phyloP scores from a whole-genome alignment of 2,888 invertebrate species.

The Alsophila aescularia region DNA sequence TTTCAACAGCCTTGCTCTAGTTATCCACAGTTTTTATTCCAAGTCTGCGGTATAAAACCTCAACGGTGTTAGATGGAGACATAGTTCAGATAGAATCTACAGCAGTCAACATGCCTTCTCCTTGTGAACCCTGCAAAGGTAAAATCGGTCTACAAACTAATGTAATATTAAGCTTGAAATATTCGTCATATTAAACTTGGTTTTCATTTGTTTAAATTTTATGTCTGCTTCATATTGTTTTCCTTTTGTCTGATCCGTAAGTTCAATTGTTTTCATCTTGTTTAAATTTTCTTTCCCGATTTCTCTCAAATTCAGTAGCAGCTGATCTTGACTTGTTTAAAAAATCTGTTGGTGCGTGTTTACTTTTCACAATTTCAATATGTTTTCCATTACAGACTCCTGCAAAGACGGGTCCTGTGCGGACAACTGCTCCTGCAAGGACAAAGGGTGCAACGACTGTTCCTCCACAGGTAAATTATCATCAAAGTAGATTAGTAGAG shows the following conservation, averaged over 20 bases:
- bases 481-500: too few species aligned
- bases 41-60: conserved; percentile 61
- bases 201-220: too few species aligned
- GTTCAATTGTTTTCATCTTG: not conserved
- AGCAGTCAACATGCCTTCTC: conserved; percentile 72
- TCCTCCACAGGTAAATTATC: conserved; percentile 53
- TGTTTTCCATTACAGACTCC: conserved; percentile 53
- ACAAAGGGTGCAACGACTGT: conserved; percentile 71
- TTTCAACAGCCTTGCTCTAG: conserved; percentile 68
- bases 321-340: too few species aligned
- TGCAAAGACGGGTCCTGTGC: conserved; percentile 69
- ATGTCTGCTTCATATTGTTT: not conserved
- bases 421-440: conserved; percentile 69
- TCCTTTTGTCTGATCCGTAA: not conserved
- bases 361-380: conserved; percentile 4
- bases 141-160: conserved; percentile 43
- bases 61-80: not conserved
- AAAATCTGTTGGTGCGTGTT: too few species aligned
- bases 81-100: conserved; percentile 8
- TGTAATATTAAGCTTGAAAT: too few species aligned
- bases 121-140: conserved; percentile 86
- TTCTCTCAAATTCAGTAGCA: not conserved
- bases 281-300: not conserved
- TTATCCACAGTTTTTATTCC: conserved; percentile 60
- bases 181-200: too few species aligned